phyloP scores from a whole-genome alignment of 30 jellyfish, hydroid and myxozoan genomes.

The Aurelia aurita region DNA sequence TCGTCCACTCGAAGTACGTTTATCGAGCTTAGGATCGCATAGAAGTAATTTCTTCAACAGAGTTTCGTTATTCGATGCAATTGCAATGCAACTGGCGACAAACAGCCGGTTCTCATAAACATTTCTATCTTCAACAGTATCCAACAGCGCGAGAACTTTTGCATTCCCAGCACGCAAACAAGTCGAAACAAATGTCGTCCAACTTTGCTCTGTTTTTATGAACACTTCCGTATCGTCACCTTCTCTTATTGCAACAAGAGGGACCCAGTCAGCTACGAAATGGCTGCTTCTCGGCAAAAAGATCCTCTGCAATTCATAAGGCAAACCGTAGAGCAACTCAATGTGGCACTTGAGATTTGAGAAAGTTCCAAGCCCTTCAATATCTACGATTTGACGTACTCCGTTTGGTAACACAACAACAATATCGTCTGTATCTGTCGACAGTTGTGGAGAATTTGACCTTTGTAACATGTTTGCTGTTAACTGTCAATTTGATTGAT shows the following conservation, averaged over 20 bases:
- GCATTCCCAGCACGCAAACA: conserved; percentile 27
- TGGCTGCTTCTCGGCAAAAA: conserved; percentile 1
- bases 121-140: neutral
- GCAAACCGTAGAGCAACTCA: conserved; percentile 51
- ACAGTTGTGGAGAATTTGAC: neutral
- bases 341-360: conserved; percentile 38
- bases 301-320: conserved; percentile 53
- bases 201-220: conserved; percentile 35
- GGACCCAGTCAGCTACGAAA: conserved; percentile 58
- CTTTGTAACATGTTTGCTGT: conserved; percentile 15
- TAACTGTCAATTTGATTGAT: neutral
- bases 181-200: conserved; percentile 44
- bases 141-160: conserved; percentile 26
- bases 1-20: conserved; percentile 57
- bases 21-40: conserved; percentile 11
- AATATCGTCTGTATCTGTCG: neutral
- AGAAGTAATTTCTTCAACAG: neutral
- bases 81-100: conserved; percentile 50
- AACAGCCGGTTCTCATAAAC: conserved; percentile 17
- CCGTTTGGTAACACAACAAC: conserved; percentile 63
- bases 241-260: conserved; percentile 15
- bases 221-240: conserved; percentile 37
- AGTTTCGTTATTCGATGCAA: neutral
- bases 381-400: conserved; percentile 23
- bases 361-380: conserved; percentile 12